These are phyloP conservation scores for Tinamus guttatus DNA, from an alignment of 2,113 vertebrate species.

Conservation along the genomic window DNA sequence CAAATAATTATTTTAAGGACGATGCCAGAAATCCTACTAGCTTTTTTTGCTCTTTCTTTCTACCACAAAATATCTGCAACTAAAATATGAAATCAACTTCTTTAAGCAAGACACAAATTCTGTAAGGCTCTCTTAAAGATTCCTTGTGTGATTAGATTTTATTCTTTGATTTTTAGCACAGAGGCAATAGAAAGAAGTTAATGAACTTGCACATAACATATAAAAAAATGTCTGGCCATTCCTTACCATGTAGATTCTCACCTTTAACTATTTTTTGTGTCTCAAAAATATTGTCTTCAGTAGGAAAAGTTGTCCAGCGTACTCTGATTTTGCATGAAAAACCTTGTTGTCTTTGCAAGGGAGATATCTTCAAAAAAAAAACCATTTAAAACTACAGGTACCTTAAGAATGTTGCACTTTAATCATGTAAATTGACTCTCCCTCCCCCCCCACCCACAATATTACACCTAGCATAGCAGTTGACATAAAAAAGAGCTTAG, in stretches of 20 bases:
- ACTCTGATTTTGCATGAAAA: background rate
- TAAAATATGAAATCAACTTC: background rate
- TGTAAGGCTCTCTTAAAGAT: background rate
- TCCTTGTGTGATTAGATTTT: background rate
- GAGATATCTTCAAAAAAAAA: background rate
- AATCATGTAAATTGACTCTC: background rate
- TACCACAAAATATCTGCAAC: background rate
- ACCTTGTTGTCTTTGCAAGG: background rate
- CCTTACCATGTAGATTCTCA: background rate
- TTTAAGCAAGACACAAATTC: background rate
- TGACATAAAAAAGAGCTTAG: constrained; percentile 26
- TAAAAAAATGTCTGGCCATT: background rate
- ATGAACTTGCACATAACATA: background rate
- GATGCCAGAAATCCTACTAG: background rate
- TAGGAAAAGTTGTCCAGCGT: background rate
- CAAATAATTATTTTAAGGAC: background rate
- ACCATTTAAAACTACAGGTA: background rate
- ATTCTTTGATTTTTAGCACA: background rate
- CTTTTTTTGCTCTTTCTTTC: background rate
- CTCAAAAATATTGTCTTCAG: background rate
- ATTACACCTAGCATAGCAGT: background rate
- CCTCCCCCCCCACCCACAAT: background rate
- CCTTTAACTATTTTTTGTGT: constrained; percentile 27
- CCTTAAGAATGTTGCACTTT: background rate
- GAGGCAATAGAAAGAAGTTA: background rate